Conservation (phyloP, 2,113 vertebrate species). For the Rattus norvegicus region DNA sequence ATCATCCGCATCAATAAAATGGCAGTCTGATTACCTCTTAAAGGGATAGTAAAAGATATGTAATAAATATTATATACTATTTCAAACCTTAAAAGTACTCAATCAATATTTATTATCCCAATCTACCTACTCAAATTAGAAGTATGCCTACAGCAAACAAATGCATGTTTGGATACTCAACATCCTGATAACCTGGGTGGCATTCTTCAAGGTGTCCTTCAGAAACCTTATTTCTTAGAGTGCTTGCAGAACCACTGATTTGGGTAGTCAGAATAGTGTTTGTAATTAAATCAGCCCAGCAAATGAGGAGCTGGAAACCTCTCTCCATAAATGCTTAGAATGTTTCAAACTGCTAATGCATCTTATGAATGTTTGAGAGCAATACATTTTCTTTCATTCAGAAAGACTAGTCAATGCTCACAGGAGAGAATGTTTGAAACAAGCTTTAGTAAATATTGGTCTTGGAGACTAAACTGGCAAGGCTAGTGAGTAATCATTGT, state of each 20-base stretch:
- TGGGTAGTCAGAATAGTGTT: not conserved
- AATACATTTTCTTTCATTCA: not conserved
- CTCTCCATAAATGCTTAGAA: not conserved
- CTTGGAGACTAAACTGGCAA: not conserved
- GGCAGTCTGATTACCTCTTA: not conserved
- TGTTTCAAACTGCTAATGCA: not conserved
- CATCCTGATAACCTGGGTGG: not conserved
- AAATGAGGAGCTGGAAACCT: not conserved
- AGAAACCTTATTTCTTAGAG: not conserved
- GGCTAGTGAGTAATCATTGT: not conserved
- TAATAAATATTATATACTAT: not conserved
- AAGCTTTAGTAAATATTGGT: not conserved
- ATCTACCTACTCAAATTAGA: not conserved
- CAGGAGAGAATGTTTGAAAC: not conserved
- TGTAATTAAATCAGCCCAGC: not conserved
- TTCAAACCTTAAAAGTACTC: not conserved
- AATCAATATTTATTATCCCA: not conserved
- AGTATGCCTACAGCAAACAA: not conserved
- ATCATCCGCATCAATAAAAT: not conserved
- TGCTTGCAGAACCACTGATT: not conserved
- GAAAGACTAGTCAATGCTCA: not conserved
- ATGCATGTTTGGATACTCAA: not conserved
- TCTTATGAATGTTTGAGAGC: not conserved
- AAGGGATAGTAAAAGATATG: not conserved
- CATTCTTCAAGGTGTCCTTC: not conserved